Base-by-base conservation (phyloP, 2,797 vertebrate species). In the Squalus acanthias region DNA sequence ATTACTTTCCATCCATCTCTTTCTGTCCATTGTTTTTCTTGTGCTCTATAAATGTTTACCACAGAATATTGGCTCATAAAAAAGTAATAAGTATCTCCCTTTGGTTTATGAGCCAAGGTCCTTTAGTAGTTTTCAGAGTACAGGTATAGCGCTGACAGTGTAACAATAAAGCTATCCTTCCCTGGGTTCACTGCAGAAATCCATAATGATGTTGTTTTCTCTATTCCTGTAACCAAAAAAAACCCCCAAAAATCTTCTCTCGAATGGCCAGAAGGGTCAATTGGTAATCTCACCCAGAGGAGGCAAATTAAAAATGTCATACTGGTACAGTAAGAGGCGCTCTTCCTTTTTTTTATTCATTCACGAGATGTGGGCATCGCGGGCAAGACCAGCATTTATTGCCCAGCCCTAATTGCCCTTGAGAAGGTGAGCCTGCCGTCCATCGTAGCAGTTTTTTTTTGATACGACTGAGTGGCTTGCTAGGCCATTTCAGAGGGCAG, bases 21-120 rank as follows among this genome's bases (percentile, higher is more conserved):
- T 95, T 95, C 70, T 60, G 33, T n/a, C 50, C 94, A 57, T 74
- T 95, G 94, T 95, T 95, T 74, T 95, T 76, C 53, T 76, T 76
- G 13, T 22, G 46, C 46, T 95, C 70, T 57, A 95, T 95, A 95
- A 76, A 95, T 74, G 69, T 95, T 95, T 95, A 95, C 46, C 50
- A 33, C 94, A 74, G 70, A 74, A 76, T 60, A 95, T 72, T 95
- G 72, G 94, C 94, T 95, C 94, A 95, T 95, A 76, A 74, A 95
- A 95, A 95, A 76, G 53, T 74, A 95, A 76, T 72, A 95, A 95
- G 72, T 76, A 93, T 93, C 65, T 93, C 91, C n/a, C 94, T 95
- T 95, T 76, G 50, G 72, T 95, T 95, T 95, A 72, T 22, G 94
- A 95, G 26, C 94, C 94, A 57, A 57, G 94, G 65, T 69, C 91